Evolutionary conservation across 1,140 invertebrate genomes (phyloP), one percentile per base, ranked within the genome.

Genomic region (Asobara japonica): DNA sequence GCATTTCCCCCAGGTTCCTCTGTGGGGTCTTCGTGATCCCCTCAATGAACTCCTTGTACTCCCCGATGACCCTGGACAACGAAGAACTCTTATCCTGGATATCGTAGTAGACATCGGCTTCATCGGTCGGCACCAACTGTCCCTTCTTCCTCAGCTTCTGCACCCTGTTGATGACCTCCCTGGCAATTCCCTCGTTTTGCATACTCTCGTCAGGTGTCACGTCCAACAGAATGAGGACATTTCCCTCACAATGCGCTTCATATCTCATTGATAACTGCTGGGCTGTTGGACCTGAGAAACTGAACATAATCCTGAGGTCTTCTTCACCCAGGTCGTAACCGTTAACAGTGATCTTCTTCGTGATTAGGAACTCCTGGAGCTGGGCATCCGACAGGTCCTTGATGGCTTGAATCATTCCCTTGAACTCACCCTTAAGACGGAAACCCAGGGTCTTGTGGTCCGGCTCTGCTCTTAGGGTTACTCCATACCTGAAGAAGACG

Each of bases 111-210:
- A 97, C 93, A 33, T 91, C 90, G 22, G 99, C 95, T 70, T 93
- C 91, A 88, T 99, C 97, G 8, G 95, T 94, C 0, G 97, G 97
- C 18, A 97, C 93, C 11, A 99, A 88, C 80, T 95, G 93, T 1
- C 96, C 97, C 85, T 98, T 97, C 86, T 99, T 99, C n/a, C 98
- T 89, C 0, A 99, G 87, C 87, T 98, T 98, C 82, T 99, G 98
- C 38, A 99, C 91, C 48, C 98, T 91, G 84, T 99, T 99, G 27
- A 98, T 96, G 7, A 99, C 92, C 88, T 99, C 98, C 71, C 98
- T 89, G 0, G 96, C 95, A 69, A 94, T 89, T 27, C 96, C 96
- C 90, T 99, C 97, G 83, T 98, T 93, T 69, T 95, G 87, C 93
- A 99, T 94, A 2, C 92, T 91, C 78, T 96, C 92, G 86, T 98